Evolutionary conservation across 2,797 vertebrate genomes (phyloP).

Genomic region (Capromys pilorides): DNA sequence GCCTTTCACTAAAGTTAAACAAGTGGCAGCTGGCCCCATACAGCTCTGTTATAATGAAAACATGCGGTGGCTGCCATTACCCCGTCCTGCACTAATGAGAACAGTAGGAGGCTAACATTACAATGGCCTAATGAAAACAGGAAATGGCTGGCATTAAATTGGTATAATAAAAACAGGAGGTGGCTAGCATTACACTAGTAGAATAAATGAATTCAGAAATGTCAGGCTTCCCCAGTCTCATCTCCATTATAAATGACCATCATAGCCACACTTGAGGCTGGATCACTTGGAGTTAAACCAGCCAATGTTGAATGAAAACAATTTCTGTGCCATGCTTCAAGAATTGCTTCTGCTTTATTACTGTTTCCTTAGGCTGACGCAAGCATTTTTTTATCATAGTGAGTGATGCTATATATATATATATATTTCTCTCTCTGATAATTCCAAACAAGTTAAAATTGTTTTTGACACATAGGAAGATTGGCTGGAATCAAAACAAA

Average conservation of each 20-base stretch:
- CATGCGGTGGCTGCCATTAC: conserved; percentile 90
- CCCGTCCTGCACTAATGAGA: conserved; percentile 90
- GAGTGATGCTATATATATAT: neutral
- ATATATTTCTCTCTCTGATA: neutral
- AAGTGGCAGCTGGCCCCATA: conserved; percentile 89
- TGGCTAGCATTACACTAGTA: conserved; percentile 83
- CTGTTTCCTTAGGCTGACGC: conserved; percentile 20
- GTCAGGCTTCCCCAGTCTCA: conserved; percentile 80
- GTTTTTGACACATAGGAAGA: conserved; percentile 44
- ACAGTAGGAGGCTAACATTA: conserved; percentile 88
- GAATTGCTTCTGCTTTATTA: conserved; percentile 55
- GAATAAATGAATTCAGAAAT: conserved; percentile 86
- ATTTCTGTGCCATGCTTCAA: conserved; percentile 4
- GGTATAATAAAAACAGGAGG: conserved; percentile 90
- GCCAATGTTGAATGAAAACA: neutral
- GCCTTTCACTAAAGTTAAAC: conserved; percentile 85
- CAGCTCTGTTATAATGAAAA: conserved; percentile 89
- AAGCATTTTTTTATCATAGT: conserved; percentile 46
- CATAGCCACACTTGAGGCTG: neutral
- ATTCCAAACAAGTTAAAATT: neutral
- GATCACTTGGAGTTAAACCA: conserved; percentile 36
- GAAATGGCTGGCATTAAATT: conserved; percentile 89
- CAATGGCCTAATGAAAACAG: conserved; percentile 91
- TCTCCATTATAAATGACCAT: conserved; percentile 80
- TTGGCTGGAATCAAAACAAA: conserved; percentile 55